A percentile compares a stretch with the other conserved stretches of the same genome.
These are phyloP conservation scores for Perca fluviatilis DNA, from an alignment of 2,113 vertebrate species.

Conservation along the genomic window DNA sequence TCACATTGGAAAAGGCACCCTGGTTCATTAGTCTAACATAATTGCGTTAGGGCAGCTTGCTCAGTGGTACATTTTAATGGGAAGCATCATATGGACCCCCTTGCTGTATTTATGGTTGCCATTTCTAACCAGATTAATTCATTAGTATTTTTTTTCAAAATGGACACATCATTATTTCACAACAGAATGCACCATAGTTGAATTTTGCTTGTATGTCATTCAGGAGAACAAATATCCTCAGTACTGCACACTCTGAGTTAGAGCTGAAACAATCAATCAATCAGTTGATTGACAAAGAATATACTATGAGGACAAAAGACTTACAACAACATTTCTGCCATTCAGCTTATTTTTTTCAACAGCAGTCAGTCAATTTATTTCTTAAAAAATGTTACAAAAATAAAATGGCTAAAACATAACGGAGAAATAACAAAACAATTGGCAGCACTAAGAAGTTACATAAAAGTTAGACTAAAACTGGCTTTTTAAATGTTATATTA, in stretches of 20 bases:
- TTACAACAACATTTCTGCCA: neutral
- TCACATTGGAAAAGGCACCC: constrained; percentile 29
- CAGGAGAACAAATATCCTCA: neutral
- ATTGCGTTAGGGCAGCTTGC: neutral
- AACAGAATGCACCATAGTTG: neutral
- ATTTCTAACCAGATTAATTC: neutral
- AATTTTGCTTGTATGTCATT: neutral
- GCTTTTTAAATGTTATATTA: neutral
- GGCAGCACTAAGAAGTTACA: neutral
- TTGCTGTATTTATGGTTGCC: neutral
- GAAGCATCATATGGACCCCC: neutral
- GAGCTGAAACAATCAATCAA: neutral
- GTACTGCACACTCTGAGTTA: neutral
- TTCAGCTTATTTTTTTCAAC: neutral
- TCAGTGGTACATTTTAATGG: neutral
- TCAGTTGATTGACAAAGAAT: neutral
- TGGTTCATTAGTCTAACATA: constrained; percentile 33
- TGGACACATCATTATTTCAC: neutral
- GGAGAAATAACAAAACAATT: neutral
- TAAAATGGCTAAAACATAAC: neutral
- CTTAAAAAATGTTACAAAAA: neutral
- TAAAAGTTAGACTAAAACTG: neutral
- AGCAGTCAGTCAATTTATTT: neutral
- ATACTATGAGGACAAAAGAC: neutral
- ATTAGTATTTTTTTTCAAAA: neutral